Evolutionary conservation across 2,113 vertebrate genomes (phyloP), one percentile per base, ranked within the genome.

Genomic region (Cyprinus carpio): DNA sequence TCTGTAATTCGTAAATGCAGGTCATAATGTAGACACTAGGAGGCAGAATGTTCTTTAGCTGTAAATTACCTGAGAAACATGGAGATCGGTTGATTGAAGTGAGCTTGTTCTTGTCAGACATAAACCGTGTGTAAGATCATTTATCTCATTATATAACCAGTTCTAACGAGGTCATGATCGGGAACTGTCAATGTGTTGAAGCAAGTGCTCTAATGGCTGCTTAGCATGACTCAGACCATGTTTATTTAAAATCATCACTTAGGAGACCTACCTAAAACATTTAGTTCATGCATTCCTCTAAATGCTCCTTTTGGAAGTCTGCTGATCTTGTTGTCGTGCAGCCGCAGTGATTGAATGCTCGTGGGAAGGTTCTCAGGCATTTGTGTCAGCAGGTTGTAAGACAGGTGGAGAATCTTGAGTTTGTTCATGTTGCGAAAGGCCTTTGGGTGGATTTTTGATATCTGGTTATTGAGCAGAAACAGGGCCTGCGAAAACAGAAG

Each of bases 381-480:
- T 91, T 97, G 95, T 9, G 94, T 96, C 86, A 99, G 93, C 89
- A 95, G 91, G 88, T 99, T 99, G 89, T 99, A 98, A 81, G 98
- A 99, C 80, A 99, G 67, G 88, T 99, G 98, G 0, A 99, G 93
- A 86, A 98, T 95, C 75, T 95, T 92, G 34, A 99, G 91, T 79
- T 95, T 94, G 74, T 95, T 95, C 90, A 96, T 96, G 87, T 96
- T 90, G 83, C 92, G 93, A 92, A 99, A 99, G n/a, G 98, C 97
- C 91, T 97, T 97, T 5, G 98, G 97, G 7, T 99, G 98, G 76
- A 99, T 96, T 93, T 97, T 98, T 18, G 94, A 91, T 89, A 99
- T 94, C 93, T 95, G 96, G 85, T 99, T 99, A 93, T 99, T 99
- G 91, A 98, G 96, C 88, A 99, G 93, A 90, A 98, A 97, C 92